A percentile compares a stretch with the other conserved stretches of the same genome.
phyloP scores from a whole-genome alignment of 1,140 invertebrate genomes.

The Lineus longissimus region DNA sequence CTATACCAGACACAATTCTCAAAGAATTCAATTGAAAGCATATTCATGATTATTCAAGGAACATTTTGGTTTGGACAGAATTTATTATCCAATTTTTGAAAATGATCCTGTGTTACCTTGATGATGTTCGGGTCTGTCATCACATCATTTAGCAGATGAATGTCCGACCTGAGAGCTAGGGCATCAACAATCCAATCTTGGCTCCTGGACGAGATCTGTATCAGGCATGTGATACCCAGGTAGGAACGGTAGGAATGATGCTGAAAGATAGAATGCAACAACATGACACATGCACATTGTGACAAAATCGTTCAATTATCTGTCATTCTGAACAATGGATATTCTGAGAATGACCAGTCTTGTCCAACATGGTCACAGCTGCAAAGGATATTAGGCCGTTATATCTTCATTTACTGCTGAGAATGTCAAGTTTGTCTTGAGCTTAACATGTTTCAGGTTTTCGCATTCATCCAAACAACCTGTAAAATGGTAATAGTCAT shows the following conservation, averaged over 20 bases:
- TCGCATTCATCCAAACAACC: no score
- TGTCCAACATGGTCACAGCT: background rate
- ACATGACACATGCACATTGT: slow-evolving; percentile 1
- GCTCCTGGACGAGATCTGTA: slow-evolving; percentile 86
- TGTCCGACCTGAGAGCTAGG: slow-evolving; percentile 72
- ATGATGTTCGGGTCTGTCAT: slow-evolving; percentile 88
- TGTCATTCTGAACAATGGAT: background rate
- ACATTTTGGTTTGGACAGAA: no score
- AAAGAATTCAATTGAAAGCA: no score
- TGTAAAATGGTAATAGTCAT: no score
- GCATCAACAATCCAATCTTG: slow-evolving; percentile 92
- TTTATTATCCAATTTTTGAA: no score
- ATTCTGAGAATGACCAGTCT: background rate
- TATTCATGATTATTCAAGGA: no score
- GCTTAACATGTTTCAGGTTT: no score
- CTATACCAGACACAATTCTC: no score
- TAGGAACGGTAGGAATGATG: slow-evolving; percentile 81
- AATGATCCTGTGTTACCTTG: slow-evolving; percentile 63
- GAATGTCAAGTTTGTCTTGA: no score
- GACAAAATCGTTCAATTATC: no score
- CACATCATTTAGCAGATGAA: slow-evolving; percentile 82
- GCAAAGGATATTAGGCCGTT: no score
- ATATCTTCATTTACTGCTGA: no score
- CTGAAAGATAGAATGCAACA: slow-evolving; percentile 47
- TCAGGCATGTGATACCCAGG: slow-evolving; percentile 81